Base-by-base conservation (phyloP, 2,888 invertebrate species). In the Halictus ligatus region DNA sequence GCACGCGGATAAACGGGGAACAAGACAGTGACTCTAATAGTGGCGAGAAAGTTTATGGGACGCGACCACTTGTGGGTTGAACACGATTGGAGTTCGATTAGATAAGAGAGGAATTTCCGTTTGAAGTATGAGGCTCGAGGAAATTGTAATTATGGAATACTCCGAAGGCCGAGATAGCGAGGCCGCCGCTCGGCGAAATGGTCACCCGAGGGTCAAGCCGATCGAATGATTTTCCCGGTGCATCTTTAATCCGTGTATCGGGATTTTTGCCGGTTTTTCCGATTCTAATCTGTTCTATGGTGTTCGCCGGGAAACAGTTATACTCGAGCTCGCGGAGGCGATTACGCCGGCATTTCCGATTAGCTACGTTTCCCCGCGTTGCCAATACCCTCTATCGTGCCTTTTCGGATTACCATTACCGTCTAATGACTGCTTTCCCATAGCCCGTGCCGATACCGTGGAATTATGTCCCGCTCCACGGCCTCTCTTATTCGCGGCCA, bases 391-490 rank as follows among this genome's bases (percentile, higher is more conserved):
- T 54, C 64, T n/a, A 48, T 78, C 54, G 46, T 72, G 13, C 60
- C 50, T 69, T 75, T 72, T 71, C 71, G 40, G 50, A 76, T 80
- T 75, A 80, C 75, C 60, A 83, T 72, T 80, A 80, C 71, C 60
- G 25, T 75, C 72, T 83, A 80, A 85, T 77, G 79, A 83, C 79
- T 74, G 67, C 60, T 83, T 80, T 77, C 76, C 35, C 85, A 58
- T 74, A 40, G 58, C 35, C 76, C 35, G 79, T 71, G 29, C 29
- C 67, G 76, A 72, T 80, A 79, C 85, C 46, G 73, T 80, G 48
- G 80, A 80, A 85, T 85, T 85, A 80, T 69, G 74, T 74, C 72
- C 25, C 79, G 85, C 83, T 80, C 83, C 75, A 72, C 80, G 80
- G 72, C 75, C 80, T 80, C 50, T 76, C 75, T 64, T 40, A 29